phyloP scores from a whole-genome alignment of 2,888 invertebrate genomes.

The Eupithecia subumbrata region DNA sequence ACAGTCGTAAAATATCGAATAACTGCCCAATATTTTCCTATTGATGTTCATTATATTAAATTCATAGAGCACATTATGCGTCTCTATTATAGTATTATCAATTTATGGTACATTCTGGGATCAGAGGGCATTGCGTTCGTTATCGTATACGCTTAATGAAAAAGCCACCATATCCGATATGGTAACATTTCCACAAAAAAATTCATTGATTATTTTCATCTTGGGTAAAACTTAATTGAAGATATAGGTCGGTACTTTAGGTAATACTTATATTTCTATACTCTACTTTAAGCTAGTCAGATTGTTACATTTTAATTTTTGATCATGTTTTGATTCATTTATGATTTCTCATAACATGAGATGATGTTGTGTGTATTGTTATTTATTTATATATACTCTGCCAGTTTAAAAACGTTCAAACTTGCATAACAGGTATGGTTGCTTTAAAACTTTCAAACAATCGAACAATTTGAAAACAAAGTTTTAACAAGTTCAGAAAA shows the following conservation, averaged over 20 bases:
- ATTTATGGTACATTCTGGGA: conserved; percentile 39
- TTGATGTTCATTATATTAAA: conserved; percentile 39
- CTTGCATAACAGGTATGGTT: neutral
- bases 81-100: conserved; percentile 40
- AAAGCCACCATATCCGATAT: too few species aligned
- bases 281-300: neutral
- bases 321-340: too few species aligned
- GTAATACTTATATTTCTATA: neutral
- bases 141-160: conserved; percentile 16
- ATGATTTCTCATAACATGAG: neutral
- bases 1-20: conserved; percentile 41
- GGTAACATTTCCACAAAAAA: conserved; percentile 6
- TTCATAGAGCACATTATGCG: conserved; percentile 36
- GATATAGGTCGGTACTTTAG: neutral
- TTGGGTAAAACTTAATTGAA: neutral
- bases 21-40: conserved; percentile 42
- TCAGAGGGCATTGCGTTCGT: conserved; percentile 27
- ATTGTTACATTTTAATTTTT: neutral
- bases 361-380: too few species aligned
- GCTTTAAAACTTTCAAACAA: neutral
- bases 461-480: conserved; percentile 7
- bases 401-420: neutral
- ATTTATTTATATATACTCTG: neutral
- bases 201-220: conserved; percentile 16
- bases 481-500: conserved; percentile 29